Percentiles rank a stretch among this genome's conserved stretches.
phyloP scores from a whole-genome alignment of 35 echinoderm and acorn worm genomes.

The Ptychodera flava region DNA sequence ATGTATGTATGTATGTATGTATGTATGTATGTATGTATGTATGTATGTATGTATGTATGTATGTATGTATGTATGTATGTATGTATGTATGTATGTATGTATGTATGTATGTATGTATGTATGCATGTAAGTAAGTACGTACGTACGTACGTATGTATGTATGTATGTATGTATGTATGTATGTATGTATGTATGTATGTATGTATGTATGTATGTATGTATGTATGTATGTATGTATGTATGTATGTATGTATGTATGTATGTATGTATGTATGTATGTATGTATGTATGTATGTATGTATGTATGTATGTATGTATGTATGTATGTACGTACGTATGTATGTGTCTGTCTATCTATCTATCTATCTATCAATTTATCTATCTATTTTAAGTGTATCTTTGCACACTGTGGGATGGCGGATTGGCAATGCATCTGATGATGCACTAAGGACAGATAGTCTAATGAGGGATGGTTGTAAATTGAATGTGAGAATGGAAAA shows the following conservation, averaged over 20 bases:
- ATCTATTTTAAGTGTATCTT: background rate
- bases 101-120: too few relatives aligned
- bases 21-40: too few relatives aligned
- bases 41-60: too few relatives aligned
- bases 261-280: slow-evolving; percentile 2
- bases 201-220: slow-evolving; percentile 2
- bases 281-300: slow-evolving; percentile 2
- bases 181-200: background rate
- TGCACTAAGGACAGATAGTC: too few relatives aligned
- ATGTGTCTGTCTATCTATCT: background rate
- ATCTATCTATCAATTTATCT: background rate
- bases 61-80: too few relatives aligned
- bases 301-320: background rate
- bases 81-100: too few relatives aligned
- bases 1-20: too few relatives aligned
- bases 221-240: background rate
- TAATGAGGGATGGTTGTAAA: too few relatives aligned
- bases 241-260: slow-evolving; percentile 2
- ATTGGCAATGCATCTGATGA: background rate
- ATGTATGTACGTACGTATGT: background rate
- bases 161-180: background rate
- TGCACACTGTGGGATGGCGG: background rate
- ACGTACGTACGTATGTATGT: background rate
- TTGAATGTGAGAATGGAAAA: background rate
- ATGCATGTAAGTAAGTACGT: too few relatives aligned